Conservation (phyloP, 2,113 vertebrate species). For the Vulpes vulpes region DNA sequence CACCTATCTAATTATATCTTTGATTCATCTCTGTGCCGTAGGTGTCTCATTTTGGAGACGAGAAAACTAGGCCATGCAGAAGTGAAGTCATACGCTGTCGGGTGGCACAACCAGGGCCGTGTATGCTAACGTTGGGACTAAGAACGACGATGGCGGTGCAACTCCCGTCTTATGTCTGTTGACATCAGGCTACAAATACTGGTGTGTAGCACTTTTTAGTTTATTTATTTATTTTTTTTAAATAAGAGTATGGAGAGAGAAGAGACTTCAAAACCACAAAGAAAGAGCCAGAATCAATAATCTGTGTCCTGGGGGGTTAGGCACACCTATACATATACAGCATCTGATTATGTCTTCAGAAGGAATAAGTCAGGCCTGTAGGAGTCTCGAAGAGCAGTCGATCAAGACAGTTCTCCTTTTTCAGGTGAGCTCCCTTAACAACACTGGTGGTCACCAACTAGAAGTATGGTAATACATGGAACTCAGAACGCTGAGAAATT, state of each 20-base stretch:
- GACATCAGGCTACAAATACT: background rate
- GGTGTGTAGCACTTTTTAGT: background rate
- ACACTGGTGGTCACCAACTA: background rate
- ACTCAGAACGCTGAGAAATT: background rate
- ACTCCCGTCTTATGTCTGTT: background rate
- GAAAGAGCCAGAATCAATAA: background rate
- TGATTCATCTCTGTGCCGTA: background rate
- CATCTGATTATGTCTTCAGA: background rate
- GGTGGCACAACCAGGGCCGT: background rate
- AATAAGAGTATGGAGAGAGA: background rate
- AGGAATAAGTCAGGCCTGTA: background rate
- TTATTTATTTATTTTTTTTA: no score
- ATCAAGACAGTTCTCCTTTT: background rate
- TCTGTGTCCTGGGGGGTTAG: background rate
- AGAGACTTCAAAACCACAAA: background rate
- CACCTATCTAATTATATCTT: background rate
- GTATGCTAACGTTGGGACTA: background rate
- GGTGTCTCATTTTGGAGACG: background rate
- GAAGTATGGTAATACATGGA: background rate
- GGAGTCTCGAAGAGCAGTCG: background rate
- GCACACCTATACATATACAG: background rate
- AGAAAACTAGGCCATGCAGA: background rate
- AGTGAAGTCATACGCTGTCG: background rate
- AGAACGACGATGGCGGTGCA: background rate
- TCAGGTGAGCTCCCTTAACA: background rate